Evolutionary conservation across 2,888 invertebrate genomes (phyloP), one percentile per base, ranked within the genome.

Genomic region (Nyleta sp.): DNA sequence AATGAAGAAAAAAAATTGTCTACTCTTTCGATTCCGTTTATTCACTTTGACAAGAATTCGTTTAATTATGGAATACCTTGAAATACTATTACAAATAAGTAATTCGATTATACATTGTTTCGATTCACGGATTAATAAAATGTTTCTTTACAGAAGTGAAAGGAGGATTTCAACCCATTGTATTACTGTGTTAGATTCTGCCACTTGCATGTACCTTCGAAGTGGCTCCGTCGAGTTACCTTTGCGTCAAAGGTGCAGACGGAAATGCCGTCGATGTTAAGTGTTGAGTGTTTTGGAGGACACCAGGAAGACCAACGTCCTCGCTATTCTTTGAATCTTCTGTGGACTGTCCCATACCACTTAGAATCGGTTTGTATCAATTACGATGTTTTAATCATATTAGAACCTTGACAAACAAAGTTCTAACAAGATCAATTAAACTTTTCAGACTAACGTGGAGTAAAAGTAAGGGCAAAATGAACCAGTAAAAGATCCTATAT

Each of bases 131-230:
- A 28, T 5, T 28, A 28, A 28, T 28, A 5, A 28, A 4, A 28
- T 28, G 4, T 28, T 28, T 31, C 11, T 67, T 77, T 79, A 0
- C 75, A 82, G 82, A 82, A 82, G 48, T 82, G 81, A 81, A 80
- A 46, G 50, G 52, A 20, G 33, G 13, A 62, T 33, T 68, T 18
- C 46, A 48, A 31, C 11, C n/a, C 10, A 60, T 48, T 74, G 62
- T 62, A 68, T 48, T 40, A 20, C 22, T 33, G 28, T 74, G 46
- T 64, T 68, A 35, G 64, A 73, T 57, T 59, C 60, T 57, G 38
- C 44, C 52, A 55, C 59, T 68, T 57, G 52, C 20, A 76, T 18
- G 40, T 67, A 62, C 33, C 40, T 38, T 35, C 7, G 40, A 62
- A 72, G 55, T 62, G 72, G 50, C 62, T 15, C 44, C 28, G 50